These are phyloP conservation scores for Nomada flava DNA, from an alignment of 2,888 invertebrate genomes.

Conservation along the genomic window DNA sequence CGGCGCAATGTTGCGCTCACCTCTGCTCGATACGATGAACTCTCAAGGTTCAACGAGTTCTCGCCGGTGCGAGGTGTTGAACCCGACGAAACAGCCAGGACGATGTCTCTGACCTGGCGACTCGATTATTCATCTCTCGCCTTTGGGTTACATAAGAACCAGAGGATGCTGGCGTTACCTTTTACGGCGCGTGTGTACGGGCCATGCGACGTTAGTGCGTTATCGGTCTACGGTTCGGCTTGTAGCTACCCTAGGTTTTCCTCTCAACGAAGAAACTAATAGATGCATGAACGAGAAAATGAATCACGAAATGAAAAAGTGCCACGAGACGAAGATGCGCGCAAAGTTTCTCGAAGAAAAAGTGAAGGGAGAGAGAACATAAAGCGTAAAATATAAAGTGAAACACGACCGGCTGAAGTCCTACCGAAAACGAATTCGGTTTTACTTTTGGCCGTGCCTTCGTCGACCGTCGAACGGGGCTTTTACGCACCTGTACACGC, in stretches of 20 bases:
- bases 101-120: constrained; percentile 55
- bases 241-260: not conserved
- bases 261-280: not conserved
- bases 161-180: constrained; percentile 48
- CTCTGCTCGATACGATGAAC: constrained; percentile 39
- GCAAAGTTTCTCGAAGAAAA: not conserved
- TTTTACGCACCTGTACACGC: constrained; percentile 74
- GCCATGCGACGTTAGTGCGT: constrained; percentile 2
- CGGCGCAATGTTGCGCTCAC: constrained; percentile 21
- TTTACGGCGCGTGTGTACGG: constrained; percentile 48
- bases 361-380: constrained; percentile 25
- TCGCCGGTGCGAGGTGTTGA: constrained; percentile 37
- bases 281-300: not conserved
- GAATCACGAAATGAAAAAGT: not conserved
- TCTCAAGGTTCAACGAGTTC: constrained; percentile 54
- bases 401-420: constrained; percentile 58
- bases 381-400: constrained; percentile 54
- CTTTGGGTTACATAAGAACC: constrained; percentile 62
- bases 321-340: not conserved
- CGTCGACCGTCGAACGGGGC: constrained; percentile 73
- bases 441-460: constrained; percentile 80
- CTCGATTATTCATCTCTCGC: constrained; percentile 56
- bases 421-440: constrained; percentile 83
- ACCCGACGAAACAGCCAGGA: constrained; percentile 34
- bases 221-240: not conserved